phyloP scores from a whole-genome alignment of 2,113 vertebrate species.

The Odobenus rosmarus region DNA sequence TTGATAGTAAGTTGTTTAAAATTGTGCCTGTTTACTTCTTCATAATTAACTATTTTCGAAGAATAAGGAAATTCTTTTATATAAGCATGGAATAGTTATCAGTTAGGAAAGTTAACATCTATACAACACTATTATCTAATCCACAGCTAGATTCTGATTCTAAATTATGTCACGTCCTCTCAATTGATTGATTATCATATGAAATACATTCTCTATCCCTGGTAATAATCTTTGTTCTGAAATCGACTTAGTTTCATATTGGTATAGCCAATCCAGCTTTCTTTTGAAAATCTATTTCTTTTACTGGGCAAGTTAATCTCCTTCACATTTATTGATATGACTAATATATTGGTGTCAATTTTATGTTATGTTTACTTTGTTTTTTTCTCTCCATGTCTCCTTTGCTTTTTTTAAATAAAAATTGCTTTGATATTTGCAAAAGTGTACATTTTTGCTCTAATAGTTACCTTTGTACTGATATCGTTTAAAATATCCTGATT shows the following conservation, averaged over 20 bases:
- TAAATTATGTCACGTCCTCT: not conserved
- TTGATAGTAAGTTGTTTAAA: not conserved
- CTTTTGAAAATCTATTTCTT: conserved; percentile 48
- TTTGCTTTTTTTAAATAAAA: not conserved
- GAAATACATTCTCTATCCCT: not conserved
- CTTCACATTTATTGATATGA: conserved; percentile 27
- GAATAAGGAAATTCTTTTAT: not conserved
- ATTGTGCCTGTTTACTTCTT: not conserved
- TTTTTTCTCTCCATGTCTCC: not conserved
- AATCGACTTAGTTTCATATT: not conserved
- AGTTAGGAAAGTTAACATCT: not conserved
- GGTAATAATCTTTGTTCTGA: not conserved
- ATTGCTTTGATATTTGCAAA: not conserved
- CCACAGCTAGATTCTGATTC: not conserved
- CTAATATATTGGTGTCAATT: not conserved
- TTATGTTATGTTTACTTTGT: not conserved
- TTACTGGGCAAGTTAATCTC: conserved; percentile 6
- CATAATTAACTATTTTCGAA: conserved; percentile 5
- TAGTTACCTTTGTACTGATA: not conserved
- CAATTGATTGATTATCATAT: not conserved
- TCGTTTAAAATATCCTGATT: not conserved
- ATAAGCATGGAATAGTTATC: not conserved
- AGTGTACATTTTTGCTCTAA: not conserved
- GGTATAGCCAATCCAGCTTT: not conserved
- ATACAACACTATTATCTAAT: not conserved